Base-by-base conservation (phyloP, 2,888 invertebrate species). In the Microctonus hyperodae region DNA sequence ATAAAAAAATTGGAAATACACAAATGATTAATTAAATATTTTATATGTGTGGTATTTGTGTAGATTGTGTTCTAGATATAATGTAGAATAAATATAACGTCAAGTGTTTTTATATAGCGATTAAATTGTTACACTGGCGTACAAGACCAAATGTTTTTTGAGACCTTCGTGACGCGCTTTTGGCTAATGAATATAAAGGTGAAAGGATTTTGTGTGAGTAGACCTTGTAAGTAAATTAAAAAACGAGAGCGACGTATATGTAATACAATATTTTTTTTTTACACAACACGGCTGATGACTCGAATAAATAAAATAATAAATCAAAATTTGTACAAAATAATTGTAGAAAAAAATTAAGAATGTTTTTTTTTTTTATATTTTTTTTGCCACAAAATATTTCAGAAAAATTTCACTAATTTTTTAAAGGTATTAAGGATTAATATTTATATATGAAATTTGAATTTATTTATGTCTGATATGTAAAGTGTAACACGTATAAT, bases 401-500 rank as follows among this genome's bases (percentile, higher is more conserved):
- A n/a, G n/a, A n/a, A n/a, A n/a, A n/a, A n/a, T n/a, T n/a, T n/a
- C n/a, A n/a, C n/a, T n/a, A n/a, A n/a, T n/a, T n/a, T n/a, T n/a
- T n/a, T 7, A 28, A 22, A 51, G n/a, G n/a, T n/a, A n/a, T n/a
- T n/a, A n/a, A n/a, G n/a, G n/a, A n/a, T n/a, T n/a, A n/a, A n/a
- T n/a, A n/a, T n/a, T n/a, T n/a, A n/a, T n/a, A n/a, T n/a, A n/a
- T n/a, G n/a, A n/a, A n/a, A n/a, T n/a, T n/a, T n/a, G n/a, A n/a
- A n/a, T n/a, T n/a, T n/a, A n/a, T n/a, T n/a, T n/a, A n/a, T 37
- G 25, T 25, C n/a, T 35, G 5, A 22, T 25, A 35, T 22, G 20
- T 50, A 5, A 6, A 13, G 22, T 16, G 23, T 37, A 48, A 55
- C 56, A 67, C n/a, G n/a, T 44, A 40, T 60, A 64, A 53, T 62